Evolutionary conservation across 2,888 invertebrate species (phyloP).

Genomic region (Eledona agricola): DNA sequence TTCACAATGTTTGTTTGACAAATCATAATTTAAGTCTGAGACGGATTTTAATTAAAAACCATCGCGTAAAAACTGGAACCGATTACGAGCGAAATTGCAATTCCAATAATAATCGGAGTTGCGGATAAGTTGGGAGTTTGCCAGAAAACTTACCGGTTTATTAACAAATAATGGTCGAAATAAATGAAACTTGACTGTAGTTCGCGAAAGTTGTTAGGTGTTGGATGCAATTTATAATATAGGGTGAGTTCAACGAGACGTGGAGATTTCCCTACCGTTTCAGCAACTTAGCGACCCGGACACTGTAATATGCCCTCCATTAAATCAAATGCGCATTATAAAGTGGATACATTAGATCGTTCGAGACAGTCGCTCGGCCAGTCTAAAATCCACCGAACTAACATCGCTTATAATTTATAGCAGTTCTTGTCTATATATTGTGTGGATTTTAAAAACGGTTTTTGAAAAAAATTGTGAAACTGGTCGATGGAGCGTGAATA

Average conservation of each 20-base stretch:
- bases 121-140: slow-evolving; percentile 12
- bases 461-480: background rate
- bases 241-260: slow-evolving; percentile 39
- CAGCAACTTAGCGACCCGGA: slow-evolving; percentile 43
- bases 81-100: too few species aligned
- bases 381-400: slow-evolving; percentile 43
- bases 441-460: too few species aligned
- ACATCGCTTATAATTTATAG: slow-evolving; percentile 14
- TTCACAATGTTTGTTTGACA: slow-evolving; percentile 9
- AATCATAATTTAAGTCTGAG: background rate
- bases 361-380: slow-evolving; percentile 44
- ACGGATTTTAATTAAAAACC: slow-evolving; percentile 22
- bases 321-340: slow-evolving; percentile 52
- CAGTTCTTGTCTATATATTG: too few species aligned
- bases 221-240: slow-evolving; percentile 36
- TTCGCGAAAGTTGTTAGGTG: slow-evolving; percentile 26
- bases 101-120: slow-evolving; percentile 8
- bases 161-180: slow-evolving; percentile 29
- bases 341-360: slow-evolving; percentile 49
- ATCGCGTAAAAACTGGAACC: slow-evolving; percentile 1
- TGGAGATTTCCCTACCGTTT: slow-evolving; percentile 39
- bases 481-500: too few species aligned
- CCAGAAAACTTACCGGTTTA: slow-evolving; percentile 30
- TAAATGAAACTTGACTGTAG: slow-evolving; percentile 15
- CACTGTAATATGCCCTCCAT: slow-evolving; percentile 47